Percentiles rank a stretch among this genome's conserved stretches.
phyloP scores from a whole-genome alignment of 2,888 invertebrate species.

The Hermaeophaga mercurialis region DNA sequence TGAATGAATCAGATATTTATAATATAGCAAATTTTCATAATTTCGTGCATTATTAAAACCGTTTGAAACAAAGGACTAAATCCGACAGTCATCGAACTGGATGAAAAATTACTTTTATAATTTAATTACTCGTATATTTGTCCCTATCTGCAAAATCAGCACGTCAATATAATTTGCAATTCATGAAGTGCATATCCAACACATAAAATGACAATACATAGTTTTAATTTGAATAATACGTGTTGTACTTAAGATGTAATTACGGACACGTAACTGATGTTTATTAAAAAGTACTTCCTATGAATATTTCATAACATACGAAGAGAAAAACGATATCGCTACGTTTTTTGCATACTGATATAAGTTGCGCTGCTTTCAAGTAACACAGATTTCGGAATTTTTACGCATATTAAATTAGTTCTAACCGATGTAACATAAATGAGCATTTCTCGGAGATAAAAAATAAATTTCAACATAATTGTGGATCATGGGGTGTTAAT shows the following conservation, averaged over 20 bases:
- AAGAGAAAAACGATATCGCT: not conserved
- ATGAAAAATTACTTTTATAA: constrained; percentile 31
- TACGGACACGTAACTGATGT: constrained; percentile 33
- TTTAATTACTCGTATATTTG: constrained; percentile 29
- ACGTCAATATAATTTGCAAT: constrained; percentile 35
- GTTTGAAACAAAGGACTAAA: not conserved
- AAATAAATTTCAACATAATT: no score
- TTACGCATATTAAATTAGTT: no score
- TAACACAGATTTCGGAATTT: not conserved
- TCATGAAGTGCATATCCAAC: constrained; percentile 30
- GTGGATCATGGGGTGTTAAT: no score
- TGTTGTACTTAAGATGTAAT: constrained; percentile 32
- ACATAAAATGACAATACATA: constrained; percentile 33
- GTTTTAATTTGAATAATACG: constrained; percentile 33
- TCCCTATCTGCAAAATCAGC: constrained; percentile 31
- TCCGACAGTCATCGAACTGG: not conserved
- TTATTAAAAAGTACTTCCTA: constrained; percentile 27
- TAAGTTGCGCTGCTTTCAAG: not conserved
- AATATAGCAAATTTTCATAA: no score
- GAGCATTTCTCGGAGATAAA: no score
- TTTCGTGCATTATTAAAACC: no score
- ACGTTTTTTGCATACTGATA: constrained; percentile 10
- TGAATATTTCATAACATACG: constrained; percentile 29
- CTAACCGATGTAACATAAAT: no score
- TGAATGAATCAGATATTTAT: no score